Base-by-base conservation (phyloP, 2,888 invertebrate genomes). In the Autographa pulchrina region DNA sequence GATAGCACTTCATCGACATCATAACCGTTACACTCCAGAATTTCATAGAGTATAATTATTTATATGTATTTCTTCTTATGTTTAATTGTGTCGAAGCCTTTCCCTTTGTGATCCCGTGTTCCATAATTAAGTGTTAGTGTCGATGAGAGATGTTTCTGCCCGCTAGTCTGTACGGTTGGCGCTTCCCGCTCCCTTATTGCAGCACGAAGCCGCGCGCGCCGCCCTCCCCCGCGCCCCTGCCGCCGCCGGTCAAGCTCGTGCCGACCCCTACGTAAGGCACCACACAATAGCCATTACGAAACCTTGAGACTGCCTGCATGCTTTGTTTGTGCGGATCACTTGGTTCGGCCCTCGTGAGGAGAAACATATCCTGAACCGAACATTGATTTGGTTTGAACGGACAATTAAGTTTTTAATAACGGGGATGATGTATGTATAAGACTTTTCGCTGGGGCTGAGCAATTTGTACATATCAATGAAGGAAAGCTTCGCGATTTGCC, bases 141-240 rank as follows among this genome's bases (percentile, higher is more conserved):
- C 95, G 95, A 95, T 96, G 94, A 95, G 95, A 96, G 95, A 96
- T 96, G 94, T 96, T 96, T 96, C 95, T 95, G 93, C 93, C 94
- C 95, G 94, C 93, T 97, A 98, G 98, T 98, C 97, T 98, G 97
- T 98, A 98, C 97, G 98, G 98, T 98, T 98, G 98, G 98, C 98
- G 98, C 97, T 98, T 98, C 97, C 98, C 98, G 97, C 98, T 98
- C 97, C 98, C 98, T 97, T 98, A 98, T 98, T 98, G 98, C 97
- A 98, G 98, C 97, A 98, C 98, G 97, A 97, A 96, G 97, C 97
- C 96, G 97, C 97, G 96, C 96, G 96, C 97, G 92, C 97, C 97
- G 94, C 97, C 97, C 90, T 97, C 97, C 95, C 97, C 97, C 95
- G 96, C 97, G 96, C 97, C 97, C 93, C 96, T 97, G 96, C 97